phyloP scores from a whole-genome alignment of 2,113 vertebrate species.

The Laticauda laticaudata region DNA sequence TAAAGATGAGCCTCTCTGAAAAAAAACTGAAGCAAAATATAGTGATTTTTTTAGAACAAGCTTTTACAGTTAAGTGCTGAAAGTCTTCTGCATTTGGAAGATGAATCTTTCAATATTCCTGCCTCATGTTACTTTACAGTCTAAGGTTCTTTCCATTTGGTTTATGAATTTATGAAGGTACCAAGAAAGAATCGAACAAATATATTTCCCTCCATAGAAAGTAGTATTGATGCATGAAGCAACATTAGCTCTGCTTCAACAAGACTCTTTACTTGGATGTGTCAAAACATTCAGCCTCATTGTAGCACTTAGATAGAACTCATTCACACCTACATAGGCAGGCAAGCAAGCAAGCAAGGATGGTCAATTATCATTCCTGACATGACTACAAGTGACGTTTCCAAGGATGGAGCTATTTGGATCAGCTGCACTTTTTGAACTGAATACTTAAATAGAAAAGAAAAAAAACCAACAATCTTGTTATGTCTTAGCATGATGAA shows the following conservation, averaged over 20 bases:
- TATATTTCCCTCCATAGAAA: neutral
- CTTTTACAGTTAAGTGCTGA: neutral
- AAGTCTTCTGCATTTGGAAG: neutral
- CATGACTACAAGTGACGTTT: neutral
- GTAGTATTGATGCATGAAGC: neutral
- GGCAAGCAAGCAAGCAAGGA: neutral
- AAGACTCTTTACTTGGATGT: neutral
- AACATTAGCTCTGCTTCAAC: neutral
- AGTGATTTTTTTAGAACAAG: neutral
- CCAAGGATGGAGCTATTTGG: neutral
- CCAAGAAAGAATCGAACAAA: neutral
- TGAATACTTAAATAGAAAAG: neutral
- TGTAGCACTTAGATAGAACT: neutral
- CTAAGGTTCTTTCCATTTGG: neutral
- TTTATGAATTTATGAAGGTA: neutral
- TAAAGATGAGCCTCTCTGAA: neutral
- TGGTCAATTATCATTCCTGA: neutral
- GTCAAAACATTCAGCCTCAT: neutral
- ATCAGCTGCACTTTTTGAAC: neutral
- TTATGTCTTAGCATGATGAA: neutral
- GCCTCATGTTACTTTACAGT: neutral
- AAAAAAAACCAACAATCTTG: neutral
- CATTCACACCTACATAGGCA: neutral
- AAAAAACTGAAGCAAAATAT: neutral
- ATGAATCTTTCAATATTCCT: neutral